Evolutionary conservation across 2,113 vertebrate genomes (phyloP).

Genomic region (Pyxicephalus adspersus): DNA sequence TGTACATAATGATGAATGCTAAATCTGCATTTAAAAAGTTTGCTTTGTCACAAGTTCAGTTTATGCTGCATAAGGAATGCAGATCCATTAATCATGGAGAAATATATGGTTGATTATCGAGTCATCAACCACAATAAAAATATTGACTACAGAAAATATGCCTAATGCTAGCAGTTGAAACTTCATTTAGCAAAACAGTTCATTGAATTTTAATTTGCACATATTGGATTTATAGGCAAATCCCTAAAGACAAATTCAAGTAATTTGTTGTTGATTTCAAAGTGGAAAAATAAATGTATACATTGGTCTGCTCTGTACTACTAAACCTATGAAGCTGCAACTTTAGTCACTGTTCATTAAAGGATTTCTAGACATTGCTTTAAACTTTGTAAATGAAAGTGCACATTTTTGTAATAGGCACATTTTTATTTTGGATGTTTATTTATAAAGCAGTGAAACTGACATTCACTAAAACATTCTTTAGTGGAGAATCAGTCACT

Average conservation of each 20-base stretch:
- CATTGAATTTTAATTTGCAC: slow-evolving; percentile 41
- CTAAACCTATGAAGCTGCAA: too few species aligned
- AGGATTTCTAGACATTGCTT: too few species aligned
- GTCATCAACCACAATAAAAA: neutral
- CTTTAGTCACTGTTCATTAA: too few species aligned
- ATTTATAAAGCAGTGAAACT: too few species aligned
- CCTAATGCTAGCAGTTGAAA: slow-evolving; percentile 16
- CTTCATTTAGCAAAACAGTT: slow-evolving; percentile 31
- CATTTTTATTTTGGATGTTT: too few species aligned
- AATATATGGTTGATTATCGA: slow-evolving; percentile 1
- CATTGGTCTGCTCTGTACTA: too few species aligned
- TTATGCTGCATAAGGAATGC: neutral
- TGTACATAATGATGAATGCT: neutral
- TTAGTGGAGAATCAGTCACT: too few species aligned
- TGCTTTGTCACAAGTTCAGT: neutral
- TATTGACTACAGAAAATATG: slow-evolving; percentile 9
- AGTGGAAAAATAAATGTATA: too few species aligned
- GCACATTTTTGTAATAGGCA: too few species aligned
- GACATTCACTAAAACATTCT: too few species aligned
- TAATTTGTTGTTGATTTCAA: too few species aligned
- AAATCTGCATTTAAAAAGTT: neutral
- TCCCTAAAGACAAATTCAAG: slow-evolving; percentile 9
- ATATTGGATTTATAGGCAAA: neutral
- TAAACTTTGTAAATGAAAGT: too few species aligned
- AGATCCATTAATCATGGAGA: slow-evolving; percentile 23